phyloP scores from a whole-genome alignment of 2,113 vertebrate genomes.

The Oncorhynchus masou region DNA sequence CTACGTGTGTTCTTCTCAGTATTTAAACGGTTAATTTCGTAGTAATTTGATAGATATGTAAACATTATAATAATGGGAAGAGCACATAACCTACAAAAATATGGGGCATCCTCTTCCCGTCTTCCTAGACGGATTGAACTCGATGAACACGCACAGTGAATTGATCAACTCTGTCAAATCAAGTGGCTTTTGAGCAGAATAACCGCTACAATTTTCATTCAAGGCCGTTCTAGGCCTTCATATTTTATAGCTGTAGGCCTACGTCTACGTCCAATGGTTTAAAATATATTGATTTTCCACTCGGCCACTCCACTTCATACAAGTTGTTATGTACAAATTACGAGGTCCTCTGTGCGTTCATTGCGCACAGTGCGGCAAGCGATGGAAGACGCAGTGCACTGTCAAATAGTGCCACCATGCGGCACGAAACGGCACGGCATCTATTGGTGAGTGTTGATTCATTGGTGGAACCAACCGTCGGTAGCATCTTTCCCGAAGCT shows the following conservation, averaged over 20 bases:
- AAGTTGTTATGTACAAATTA: neutral
- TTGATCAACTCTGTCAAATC: no score
- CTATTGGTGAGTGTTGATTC: neutral
- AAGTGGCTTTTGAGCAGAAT: no score
- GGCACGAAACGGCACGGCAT: slow-evolving; percentile 37
- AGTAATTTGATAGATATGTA: neutral
- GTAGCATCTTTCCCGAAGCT: neutral
- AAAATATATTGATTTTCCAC: no score
- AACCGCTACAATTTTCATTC: no score
- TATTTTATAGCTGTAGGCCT: neutral
- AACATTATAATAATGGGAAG: neutral
- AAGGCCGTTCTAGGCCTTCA: no score
- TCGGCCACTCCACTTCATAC: neutral
- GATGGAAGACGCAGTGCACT: slow-evolving; percentile 41
- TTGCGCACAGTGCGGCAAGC: slow-evolving; percentile 30
- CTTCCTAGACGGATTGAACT: neutral
- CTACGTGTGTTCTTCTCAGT: no score
- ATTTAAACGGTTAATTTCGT: neutral
- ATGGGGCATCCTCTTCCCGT: neutral
- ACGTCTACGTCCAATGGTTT: no score
- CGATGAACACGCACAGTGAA: neutral
- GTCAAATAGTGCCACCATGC: slow-evolving; percentile 69
- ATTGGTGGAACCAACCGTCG: neutral
- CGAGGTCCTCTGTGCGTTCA: neutral
- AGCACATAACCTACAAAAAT: no score